These are phyloP conservation scores for Drosophila nr. fundita DNA, from an alignment of 2,888 invertebrate genomes.

Conservation along the genomic window DNA sequence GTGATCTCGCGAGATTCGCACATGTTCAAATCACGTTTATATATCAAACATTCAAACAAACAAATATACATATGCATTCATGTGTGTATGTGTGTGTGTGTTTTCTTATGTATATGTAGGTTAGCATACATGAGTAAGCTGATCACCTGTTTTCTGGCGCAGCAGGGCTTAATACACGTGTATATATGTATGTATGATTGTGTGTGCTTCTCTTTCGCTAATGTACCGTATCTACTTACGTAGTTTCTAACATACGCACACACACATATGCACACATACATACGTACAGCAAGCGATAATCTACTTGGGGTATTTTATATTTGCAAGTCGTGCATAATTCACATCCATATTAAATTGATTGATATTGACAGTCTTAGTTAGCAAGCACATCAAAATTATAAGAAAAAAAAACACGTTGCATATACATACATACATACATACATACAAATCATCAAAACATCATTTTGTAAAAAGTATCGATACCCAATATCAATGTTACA, in stretches of 20 bases:
- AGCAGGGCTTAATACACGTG: not conserved
- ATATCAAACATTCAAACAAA: not conserved
- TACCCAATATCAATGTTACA: not conserved
- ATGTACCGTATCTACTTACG: not conserved
- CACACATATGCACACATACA: not conserved
- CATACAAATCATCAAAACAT: not conserved
- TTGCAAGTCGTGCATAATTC: not conserved
- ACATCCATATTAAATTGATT: not conserved
- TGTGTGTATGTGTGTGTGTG: not conserved
- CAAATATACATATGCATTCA: not conserved
- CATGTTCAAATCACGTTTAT: not conserved
- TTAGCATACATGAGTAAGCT: not conserved
- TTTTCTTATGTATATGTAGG: not conserved
- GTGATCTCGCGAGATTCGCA: not conserved
- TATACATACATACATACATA: too few species aligned
- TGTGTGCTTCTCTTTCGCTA: not conserved
- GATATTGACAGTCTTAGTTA: not conserved
- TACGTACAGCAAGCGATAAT: not conserved
- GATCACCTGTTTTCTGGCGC: not conserved
- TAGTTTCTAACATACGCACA: not conserved
- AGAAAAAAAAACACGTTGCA: not conserved
- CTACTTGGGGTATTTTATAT: not conserved
- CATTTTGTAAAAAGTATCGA: not conserved
- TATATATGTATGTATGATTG: not conserved
- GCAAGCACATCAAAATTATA: not conserved